A percentile compares a stretch with the other conserved stretches of the same genome.
phyloP scores from a whole-genome alignment of 2,113 vertebrate genomes.

The Aegithalos caudatus region DNA sequence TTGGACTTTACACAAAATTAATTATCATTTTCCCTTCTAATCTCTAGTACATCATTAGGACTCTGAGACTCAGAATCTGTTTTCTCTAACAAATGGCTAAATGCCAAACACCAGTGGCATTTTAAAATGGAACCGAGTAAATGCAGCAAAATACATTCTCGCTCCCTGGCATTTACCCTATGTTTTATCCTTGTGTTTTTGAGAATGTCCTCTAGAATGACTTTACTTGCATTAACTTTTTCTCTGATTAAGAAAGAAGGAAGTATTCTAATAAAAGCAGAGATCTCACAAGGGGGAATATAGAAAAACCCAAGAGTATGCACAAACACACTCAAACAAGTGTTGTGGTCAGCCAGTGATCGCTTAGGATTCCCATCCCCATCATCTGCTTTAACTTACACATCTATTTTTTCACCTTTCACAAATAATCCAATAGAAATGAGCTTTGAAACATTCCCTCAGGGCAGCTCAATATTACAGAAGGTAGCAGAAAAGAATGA shows the following conservation, averaged over 20 bases:
- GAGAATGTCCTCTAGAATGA: background rate
- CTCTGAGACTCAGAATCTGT: slow-evolving; percentile 33
- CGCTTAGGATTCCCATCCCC: background rate
- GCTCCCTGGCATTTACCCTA: background rate
- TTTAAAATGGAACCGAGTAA: slow-evolving; percentile 32
- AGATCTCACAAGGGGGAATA: background rate
- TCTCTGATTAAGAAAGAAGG: background rate
- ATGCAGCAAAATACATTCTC: background rate
- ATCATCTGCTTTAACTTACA: background rate
- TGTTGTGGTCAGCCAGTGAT: background rate
- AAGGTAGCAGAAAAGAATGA: background rate
- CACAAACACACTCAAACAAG: background rate
- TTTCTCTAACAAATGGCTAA: slow-evolving; percentile 53
- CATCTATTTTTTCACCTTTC: background rate
- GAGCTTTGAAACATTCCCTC: background rate
- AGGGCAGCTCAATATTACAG: background rate
- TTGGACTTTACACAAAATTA: slow-evolving; percentile 56
- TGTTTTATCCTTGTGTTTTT: background rate
- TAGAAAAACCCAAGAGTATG: background rate
- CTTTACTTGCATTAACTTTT: background rate
- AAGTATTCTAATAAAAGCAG: background rate
- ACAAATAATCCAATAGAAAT: background rate
- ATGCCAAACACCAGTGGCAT: slow-evolving; percentile 39
- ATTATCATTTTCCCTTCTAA: slow-evolving; percentile 55
- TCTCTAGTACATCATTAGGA: slow-evolving; percentile 50